Base-by-base conservation (phyloP, 2,888 invertebrate species). In the Drosophila rubida region DNA sequence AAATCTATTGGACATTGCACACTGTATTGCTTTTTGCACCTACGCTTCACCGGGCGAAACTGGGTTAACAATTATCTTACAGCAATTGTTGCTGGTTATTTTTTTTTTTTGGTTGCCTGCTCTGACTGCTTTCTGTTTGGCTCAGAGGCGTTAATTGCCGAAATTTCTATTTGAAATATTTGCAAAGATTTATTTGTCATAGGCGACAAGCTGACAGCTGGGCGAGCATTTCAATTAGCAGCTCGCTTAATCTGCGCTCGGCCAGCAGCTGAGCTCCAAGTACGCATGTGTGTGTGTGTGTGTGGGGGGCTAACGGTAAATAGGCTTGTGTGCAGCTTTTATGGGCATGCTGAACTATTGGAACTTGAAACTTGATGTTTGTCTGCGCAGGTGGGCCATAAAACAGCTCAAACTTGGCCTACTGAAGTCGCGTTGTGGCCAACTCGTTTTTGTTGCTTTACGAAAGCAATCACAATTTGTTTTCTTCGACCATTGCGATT, bases 1-100 rank as follows among this genome's bases (percentile, higher is more conserved):
- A n/a, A 37, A 54, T 49, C 39, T 14, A 35, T 22, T 35, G 11
- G 7, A 39, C 4, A 57, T 59, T 73, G 45, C n/a, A 42, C 39
- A 49, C 39, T 49, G 37, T 44, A 4, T 32, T 32, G 4, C n/a
- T 32, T n/a, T 32, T 8, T 16, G 3, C 53, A 39, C 54, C 64
- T 32, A 69, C 59, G 5, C 30, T 35, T n/a, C 19, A 11, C 13
- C 7, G 9, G 8, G 22, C 16, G 46, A 75, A 78, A 75, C 65
- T 75, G 50, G 79, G 78, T 78, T 78, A 77, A 71, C 60, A 78
- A 70, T 62, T 59, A 39, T 49, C 35, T 7, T 32, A 4, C 13
- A 9, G 6, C 37, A 25, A 39, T 39, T 37, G 46, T 45, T 45
- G 13, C 14, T 57, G 6, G 23, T 9, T 27, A n/a, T 35, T 19